Evolutionary conservation across 1,140 invertebrate genomes (phyloP).

Genomic region (Streblospio benedicti): DNA sequence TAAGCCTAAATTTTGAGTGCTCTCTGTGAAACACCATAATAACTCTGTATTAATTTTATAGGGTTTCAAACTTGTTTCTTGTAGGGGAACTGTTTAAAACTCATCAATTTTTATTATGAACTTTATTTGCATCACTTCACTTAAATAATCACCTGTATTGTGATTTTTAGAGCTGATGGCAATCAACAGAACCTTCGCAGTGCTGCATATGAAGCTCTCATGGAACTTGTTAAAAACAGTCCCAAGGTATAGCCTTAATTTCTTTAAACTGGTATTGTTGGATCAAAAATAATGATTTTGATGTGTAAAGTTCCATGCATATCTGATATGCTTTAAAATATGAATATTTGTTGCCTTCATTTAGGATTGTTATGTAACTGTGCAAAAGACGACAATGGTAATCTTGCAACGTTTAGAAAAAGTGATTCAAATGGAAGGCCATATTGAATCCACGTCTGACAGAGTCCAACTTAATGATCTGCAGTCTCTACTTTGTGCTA

Average conservation of each 20-base stretch:
- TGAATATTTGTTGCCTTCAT: too few relatives aligned
- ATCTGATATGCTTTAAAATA: too few relatives aligned
- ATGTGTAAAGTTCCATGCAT: constrained; percentile 1
- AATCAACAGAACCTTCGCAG: constrained; percentile 77
- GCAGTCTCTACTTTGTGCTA: constrained; percentile 92
- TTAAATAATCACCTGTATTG: too few relatives aligned
- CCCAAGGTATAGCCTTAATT: constrained; percentile 56
- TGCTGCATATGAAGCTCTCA: constrained; percentile 95
- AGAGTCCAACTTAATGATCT: constrained; percentile 91
- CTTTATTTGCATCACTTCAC: too few relatives aligned
- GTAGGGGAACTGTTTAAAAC: too few relatives aligned
- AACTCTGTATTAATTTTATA: too few relatives aligned
- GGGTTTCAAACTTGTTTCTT: too few relatives aligned
- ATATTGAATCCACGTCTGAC: constrained; percentile 69
- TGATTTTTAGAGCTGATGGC: constrained; percentile 48
- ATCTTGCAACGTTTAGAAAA: constrained; percentile 86
- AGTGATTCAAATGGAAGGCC: constrained; percentile 83
- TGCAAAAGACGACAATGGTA: constrained; percentile 91
- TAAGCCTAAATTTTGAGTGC: too few relatives aligned
- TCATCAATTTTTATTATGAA: too few relatives aligned
- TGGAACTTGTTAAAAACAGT: constrained; percentile 99
- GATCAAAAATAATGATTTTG: neutral
- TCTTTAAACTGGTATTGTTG: neutral
- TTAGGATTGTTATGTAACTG: constrained; percentile 88
- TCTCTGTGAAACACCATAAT: too few relatives aligned